These are phyloP conservation scores for Leptatherina wallacei DNA, from an alignment of 2,797 vertebrate species.

Conservation along the genomic window DNA sequence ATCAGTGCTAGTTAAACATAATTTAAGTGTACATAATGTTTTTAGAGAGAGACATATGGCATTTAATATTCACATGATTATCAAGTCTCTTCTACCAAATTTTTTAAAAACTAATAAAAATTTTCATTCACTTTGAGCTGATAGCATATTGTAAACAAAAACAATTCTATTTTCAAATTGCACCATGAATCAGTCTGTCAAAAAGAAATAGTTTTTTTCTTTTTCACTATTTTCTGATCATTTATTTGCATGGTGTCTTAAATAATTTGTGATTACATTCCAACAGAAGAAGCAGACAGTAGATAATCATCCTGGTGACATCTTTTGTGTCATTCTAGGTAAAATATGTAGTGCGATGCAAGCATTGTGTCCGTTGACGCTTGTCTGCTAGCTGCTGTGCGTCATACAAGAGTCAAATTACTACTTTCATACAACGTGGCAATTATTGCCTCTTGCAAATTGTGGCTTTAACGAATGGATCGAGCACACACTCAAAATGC, in stretches of 20 bases:
- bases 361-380: conserved; percentile 45
- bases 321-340: conserved; percentile 22
- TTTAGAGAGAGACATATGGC: too few relatives aligned
- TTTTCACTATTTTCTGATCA: neutral
- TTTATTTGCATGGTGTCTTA: neutral
- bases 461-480: conserved; percentile 31
- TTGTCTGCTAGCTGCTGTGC: conserved; percentile 44
- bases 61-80: too few relatives aligned
- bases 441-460: conserved; percentile 57
- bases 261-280: neutral
- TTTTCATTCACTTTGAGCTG: too few relatives aligned
- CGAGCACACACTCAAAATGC: conserved; percentile 3
- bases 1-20: too few relatives aligned
- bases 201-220: neutral
- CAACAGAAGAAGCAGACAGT: conserved; percentile 9
- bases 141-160: too few relatives aligned
- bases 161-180: too few relatives aligned
- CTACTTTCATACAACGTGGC: conserved; percentile 50
- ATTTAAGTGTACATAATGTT: too few relatives aligned
- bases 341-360: conserved; percentile 47
- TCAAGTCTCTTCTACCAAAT: too few relatives aligned
- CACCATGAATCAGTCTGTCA: too few relatives aligned
- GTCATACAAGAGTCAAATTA: conserved; percentile 58
- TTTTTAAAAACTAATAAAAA: too few relatives aligned
- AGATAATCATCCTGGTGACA: conserved; percentile 18